Percentiles rank a stretch among this genome's conserved stretches.
phyloP scores from a whole-genome alignment of 2,113 vertebrate genomes.

The Trichomycterus rosablanca region DNA sequence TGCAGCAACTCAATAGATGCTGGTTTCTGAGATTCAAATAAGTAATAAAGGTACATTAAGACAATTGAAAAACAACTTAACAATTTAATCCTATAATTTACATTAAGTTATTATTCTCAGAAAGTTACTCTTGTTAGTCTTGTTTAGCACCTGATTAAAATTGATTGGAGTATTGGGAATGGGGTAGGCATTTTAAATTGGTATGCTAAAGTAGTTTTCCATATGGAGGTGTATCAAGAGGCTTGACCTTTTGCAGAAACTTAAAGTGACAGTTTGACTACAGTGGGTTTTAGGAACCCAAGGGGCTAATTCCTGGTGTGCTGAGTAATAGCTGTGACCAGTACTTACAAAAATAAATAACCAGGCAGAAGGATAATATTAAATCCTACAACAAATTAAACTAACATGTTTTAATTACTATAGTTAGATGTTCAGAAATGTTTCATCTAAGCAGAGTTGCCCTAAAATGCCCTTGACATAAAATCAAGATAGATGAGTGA shows the following conservation, averaged over 20 bases:
- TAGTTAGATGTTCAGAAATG: background rate
- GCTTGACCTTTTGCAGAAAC: conserved; percentile 23
- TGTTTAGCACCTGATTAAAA: conserved; percentile 26
- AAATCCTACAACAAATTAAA: background rate
- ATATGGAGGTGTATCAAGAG: conserved; percentile 35
- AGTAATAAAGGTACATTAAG: too few relatives aligned
- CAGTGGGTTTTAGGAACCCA: conserved; percentile 18
- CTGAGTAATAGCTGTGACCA: too few relatives aligned
- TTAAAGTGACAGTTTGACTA: conserved; percentile 28
- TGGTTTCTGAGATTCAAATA: too few relatives aligned
- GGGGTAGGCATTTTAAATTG: conserved; percentile 17
- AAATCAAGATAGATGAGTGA: conserved; percentile 33
- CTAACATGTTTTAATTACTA: background rate
- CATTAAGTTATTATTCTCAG: too few relatives aligned
- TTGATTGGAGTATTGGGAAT: conserved; percentile 26
- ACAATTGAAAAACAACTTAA: too few relatives aligned
- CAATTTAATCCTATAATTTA: too few relatives aligned
- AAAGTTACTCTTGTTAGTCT: conserved; percentile 13
- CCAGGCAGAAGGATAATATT: background rate
- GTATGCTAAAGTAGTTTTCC: conserved; percentile 32
- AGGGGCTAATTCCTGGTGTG: background rate
- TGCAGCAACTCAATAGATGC: too few relatives aligned
- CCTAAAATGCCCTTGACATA: conserved; percentile 32
- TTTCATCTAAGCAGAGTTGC: conserved; percentile 6
- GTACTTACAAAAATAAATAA: too few relatives aligned